Base-by-base conservation (phyloP, 1,140 invertebrate genomes). In the Macrotrachela quadricornifera region DNA sequence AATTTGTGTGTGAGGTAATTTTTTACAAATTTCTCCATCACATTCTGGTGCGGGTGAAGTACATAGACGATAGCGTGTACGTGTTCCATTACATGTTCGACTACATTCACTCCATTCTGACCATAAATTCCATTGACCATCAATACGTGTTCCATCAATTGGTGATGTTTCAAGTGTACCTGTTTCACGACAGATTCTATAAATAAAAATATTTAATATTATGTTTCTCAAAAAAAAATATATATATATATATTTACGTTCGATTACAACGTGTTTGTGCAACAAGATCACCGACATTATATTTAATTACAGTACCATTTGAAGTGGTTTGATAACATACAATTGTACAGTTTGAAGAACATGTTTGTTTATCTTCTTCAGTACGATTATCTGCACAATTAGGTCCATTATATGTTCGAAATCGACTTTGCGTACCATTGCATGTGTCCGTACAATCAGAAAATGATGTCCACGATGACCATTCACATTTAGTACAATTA, bases 401-500 rank as follows among this genome's bases (percentile, higher is more conserved):
- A 0, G 8, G 2, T 17, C 51, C 51, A 42, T 13, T 41, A 39
- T 53, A 53, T 12, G 16, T 53, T 47, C 51, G 46, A 16, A 53
- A 53, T 39, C 51, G 30, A 21, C 46, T 53, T 21, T 44, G 42
- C 15, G 36, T 30, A 30, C 51, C 51, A 12, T 46, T 39, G 13
- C 51, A 53, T 18, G 18, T 13, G 11, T 46, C 38, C 37, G 46
- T 48, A 18, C 51, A 53, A 36, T 53, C 44, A 10, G 51, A 41
- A 44, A 44, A 53, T 18, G 46, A 37, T 13, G 38, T 47, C 51
- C 51, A 53, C 39, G 46, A 15, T 10, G 51, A 47, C n/a, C 46
- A 48, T 47, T 46, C 46, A 17, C 51, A 53, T 53, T 47, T 47
- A n/a, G 45, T 38, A 16, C 51, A 53, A 42, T 48, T 53, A 12